Percentiles rank a stretch among this genome's conserved stretches.
Conservation (phyloP, 1,140 invertebrate genomes). For the Brachionus plicatilis region DNA sequence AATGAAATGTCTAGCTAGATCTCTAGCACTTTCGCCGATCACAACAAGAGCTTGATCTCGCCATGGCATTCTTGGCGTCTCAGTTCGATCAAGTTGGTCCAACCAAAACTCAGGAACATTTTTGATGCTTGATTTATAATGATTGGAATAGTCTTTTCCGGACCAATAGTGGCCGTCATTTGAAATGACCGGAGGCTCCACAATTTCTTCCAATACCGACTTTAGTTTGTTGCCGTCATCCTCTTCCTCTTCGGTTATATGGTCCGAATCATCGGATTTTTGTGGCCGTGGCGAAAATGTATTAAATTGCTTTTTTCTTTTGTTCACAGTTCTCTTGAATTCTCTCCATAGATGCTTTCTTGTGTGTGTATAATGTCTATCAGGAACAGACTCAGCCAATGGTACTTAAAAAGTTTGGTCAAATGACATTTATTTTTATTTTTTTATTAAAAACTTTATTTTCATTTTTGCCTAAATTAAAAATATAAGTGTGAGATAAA, state of each 20-base stretch:
- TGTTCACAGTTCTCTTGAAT: background rate
- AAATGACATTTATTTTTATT: too few species aligned
- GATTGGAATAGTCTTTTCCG: constrained; percentile 95
- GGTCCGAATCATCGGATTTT: background rate
- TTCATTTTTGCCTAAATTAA: background rate
- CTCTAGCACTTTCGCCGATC: constrained; percentile 74
- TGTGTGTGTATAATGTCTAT: background rate
- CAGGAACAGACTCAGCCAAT: background rate
- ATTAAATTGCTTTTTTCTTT: background rate
- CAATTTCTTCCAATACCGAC: background rate
- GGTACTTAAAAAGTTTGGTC: background rate
- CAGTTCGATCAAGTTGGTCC: constrained; percentile 63
- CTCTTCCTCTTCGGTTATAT: background rate
- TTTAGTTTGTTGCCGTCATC: background rate
- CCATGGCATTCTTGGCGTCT: constrained; percentile 93
- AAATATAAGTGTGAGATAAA: background rate
- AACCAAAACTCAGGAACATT: constrained; percentile 73
- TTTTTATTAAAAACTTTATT: background rate
- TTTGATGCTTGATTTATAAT: constrained; percentile 90
- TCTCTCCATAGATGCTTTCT: background rate
- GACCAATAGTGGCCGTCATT: constrained; percentile 64
- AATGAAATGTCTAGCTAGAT: constrained; percentile 91
- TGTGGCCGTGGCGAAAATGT: background rate
- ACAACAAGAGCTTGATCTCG: constrained; percentile 84
- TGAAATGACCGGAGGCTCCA: background rate